Percentiles rank a stretch among this genome's conserved stretches.
Evolutionary conservation across 2,888 invertebrate genomes (phyloP).

Genomic region (Drosophila siamana): DNA sequence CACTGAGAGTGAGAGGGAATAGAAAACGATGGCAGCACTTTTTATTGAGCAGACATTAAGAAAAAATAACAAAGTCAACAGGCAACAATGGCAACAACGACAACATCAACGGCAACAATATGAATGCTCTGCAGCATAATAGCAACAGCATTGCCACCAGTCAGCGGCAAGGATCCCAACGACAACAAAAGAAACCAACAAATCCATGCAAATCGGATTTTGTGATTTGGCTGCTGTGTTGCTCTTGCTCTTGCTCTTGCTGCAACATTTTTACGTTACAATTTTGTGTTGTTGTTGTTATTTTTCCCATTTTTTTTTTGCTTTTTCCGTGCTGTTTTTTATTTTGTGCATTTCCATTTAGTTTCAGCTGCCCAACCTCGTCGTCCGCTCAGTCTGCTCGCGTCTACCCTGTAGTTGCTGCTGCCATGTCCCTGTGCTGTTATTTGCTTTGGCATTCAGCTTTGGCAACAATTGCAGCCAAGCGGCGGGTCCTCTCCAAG

Average conservation of each 20-base stretch:
- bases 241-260: constrained; percentile 31
- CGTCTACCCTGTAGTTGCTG: background rate
- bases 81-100: constrained; percentile 44
- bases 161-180: constrained; percentile 71
- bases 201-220: constrained; percentile 85
- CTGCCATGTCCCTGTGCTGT: constrained; percentile 58
- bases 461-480: constrained; percentile 79
- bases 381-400: background rate
- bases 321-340: background rate
- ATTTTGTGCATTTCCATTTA: constrained; percentile 70
- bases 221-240: constrained; percentile 72
- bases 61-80: constrained; percentile 81
- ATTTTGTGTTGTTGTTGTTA: too few relatives aligned
- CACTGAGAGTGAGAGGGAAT: constrained; percentile 24
- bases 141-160: constrained; percentile 59
- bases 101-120: constrained; percentile 36
- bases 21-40: constrained; percentile 61
- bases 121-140: constrained; percentile 56
- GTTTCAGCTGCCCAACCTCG: constrained; percentile 68
- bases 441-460: constrained; percentile 82
- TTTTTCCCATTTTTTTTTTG: too few relatives aligned
- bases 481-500: constrained; percentile 69
- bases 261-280: constrained; percentile 40
- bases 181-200: constrained; percentile 79
- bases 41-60: constrained; percentile 82